Evolutionary conservation across 2,888 invertebrate genomes (phyloP).

Genomic region (Acleris emargana): DNA sequence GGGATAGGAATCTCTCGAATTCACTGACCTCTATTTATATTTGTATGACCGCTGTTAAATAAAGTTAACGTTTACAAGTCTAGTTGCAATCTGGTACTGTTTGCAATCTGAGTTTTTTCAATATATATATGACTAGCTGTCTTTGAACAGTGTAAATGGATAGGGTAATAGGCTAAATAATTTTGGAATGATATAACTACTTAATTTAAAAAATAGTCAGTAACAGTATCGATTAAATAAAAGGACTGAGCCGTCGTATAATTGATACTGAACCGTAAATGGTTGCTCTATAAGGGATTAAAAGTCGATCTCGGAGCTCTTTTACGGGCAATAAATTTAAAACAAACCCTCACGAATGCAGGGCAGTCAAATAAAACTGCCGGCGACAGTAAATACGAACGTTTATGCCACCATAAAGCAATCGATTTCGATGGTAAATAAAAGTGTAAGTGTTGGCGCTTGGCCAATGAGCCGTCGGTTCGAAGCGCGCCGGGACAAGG

Average conservation of each 20-base stretch:
- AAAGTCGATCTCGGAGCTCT: constrained; percentile 51
- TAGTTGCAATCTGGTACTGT: too few species aligned
- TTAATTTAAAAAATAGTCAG: background rate
- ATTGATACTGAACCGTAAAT: constrained; percentile 48
- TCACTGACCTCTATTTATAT: background rate
- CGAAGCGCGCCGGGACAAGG: constrained; percentile 58
- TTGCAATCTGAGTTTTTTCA: too few species aligned
- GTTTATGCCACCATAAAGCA: constrained; percentile 73
- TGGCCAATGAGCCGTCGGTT: constrained; percentile 69
- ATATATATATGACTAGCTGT: too few species aligned
- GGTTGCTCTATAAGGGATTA: constrained; percentile 45
- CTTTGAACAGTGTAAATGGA: too few species aligned
- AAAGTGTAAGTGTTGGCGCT: constrained; percentile 71
- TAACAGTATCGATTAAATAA: constrained; percentile 5
- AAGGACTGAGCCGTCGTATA: constrained; percentile 37
- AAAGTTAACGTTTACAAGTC: too few species aligned
- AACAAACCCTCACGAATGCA: constrained; percentile 63
- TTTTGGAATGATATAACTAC: too few species aligned
- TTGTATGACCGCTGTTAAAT: too few species aligned
- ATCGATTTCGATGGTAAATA: constrained; percentile 73
- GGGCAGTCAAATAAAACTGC: constrained; percentile 64
- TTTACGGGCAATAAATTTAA: constrained; percentile 68
- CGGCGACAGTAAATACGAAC: constrained; percentile 69
- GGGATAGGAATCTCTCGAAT: background rate
- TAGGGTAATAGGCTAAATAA: too few species aligned